phyloP scores from a whole-genome alignment of 2,797 vertebrate genomes.

The Enteromius fasciolatus region DNA sequence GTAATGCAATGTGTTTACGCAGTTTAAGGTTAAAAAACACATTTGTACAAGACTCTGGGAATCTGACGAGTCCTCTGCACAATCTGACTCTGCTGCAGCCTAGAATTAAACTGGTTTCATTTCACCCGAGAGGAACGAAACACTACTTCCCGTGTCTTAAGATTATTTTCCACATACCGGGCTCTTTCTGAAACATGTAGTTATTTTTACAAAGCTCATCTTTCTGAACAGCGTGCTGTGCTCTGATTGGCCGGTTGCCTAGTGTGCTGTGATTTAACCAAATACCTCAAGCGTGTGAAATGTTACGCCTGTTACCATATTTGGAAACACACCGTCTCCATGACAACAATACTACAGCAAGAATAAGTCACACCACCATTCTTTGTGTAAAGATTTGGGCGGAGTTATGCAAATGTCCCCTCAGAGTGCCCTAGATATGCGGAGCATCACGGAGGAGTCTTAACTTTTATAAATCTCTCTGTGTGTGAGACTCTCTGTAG shows the following conservation, averaged over 20 bases:
- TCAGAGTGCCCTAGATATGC: background rate
- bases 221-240: background rate
- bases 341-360: background rate
- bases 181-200: background rate
- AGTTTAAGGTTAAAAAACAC: background rate
- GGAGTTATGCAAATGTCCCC: background rate
- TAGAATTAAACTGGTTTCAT: background rate
- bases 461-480: background rate
- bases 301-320: background rate
- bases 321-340: background rate
- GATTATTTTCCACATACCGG: background rate
- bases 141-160: background rate
- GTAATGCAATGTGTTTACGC: background rate
- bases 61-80: background rate
- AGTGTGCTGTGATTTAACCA: background rate
- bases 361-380: background rate
- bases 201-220: background rate
- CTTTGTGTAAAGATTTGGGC: no score
- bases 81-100: background rate
- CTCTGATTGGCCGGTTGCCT: background rate
- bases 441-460: background rate
- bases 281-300: background rate
- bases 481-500: background rate
- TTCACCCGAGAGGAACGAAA: background rate
- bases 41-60: background rate